Evolutionary conservation across 2,113 vertebrate genomes (phyloP).

Genomic region (Zosterops lateralis): DNA sequence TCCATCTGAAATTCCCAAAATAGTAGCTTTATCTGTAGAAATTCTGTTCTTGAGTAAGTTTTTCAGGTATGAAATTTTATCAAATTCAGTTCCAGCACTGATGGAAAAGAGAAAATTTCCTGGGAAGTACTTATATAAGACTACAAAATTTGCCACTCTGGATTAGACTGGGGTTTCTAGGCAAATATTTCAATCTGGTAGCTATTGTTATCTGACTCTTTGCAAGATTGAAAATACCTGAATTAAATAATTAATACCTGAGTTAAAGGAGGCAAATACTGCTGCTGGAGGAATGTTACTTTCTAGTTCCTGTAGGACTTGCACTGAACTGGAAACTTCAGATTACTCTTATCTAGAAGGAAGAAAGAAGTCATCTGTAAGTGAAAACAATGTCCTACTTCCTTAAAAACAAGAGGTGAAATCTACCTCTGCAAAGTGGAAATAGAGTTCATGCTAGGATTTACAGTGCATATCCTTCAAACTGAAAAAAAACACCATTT

Average conservation of each 20-base stretch:
- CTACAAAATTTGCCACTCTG: neutral
- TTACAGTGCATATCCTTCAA: neutral
- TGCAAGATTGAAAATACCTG: neutral
- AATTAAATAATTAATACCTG: neutral
- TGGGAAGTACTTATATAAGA: neutral
- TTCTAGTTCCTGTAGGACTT: neutral
- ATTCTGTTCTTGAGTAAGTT: neutral
- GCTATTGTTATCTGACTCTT: neutral
- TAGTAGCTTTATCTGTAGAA: neutral
- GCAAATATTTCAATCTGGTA: neutral
- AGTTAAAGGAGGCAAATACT: neutral
- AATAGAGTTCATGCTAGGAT: neutral
- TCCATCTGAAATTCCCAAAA: neutral
- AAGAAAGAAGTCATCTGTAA: neutral
- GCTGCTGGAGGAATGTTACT: neutral
- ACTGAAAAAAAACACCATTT: neutral
- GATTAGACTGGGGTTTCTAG: neutral
- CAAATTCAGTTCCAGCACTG: neutral
- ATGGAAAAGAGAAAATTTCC: neutral
- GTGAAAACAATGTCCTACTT: constrained; percentile 30
- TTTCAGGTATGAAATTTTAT: neutral
- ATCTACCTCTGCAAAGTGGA: neutral
- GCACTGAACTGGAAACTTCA: neutral
- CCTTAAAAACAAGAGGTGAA: constrained; percentile 22
- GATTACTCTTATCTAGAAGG: neutral